Conservation (phyloP, 2,888 invertebrate species). For the Sialis lutaria region DNA sequence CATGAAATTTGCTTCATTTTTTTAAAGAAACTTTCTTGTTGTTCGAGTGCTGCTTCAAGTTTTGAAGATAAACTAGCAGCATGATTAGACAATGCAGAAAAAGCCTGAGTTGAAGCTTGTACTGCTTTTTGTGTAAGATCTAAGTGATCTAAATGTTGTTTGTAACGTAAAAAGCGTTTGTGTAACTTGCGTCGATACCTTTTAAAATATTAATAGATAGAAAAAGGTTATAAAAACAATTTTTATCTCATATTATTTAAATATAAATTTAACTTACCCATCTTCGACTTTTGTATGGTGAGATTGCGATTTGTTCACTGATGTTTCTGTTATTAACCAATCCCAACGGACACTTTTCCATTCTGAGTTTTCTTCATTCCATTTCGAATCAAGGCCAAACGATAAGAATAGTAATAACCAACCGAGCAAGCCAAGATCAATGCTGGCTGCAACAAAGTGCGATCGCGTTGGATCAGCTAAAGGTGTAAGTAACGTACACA, state of each 20-base stretch:
- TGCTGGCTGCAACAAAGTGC: constrained; percentile 31
- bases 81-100: constrained; percentile 25
- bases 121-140: constrained; percentile 46
- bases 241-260: neutral
- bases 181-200: constrained; percentile 45
- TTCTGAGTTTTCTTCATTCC: neutral
- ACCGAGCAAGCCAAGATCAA: constrained; percentile 49
- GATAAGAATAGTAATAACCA: constrained; percentile 64
- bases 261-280: constrained; percentile 8
- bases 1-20: constrained; percentile 25
- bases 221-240: constrained; percentile 13
- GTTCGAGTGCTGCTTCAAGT: constrained; percentile 31
- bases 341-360: constrained; percentile 49
- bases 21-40: constrained; percentile 35
- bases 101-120: constrained; percentile 32
- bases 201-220: neutral
- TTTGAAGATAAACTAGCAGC: constrained; percentile 27
- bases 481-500: constrained; percentile 38
- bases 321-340: constrained; percentile 56
- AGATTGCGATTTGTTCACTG: constrained; percentile 18
- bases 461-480: constrained; percentile 31
- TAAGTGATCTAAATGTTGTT: constrained; percentile 46
- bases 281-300: constrained; percentile 21
- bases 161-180: constrained; percentile 52
- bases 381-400: constrained; percentile 40